phyloP scores from a whole-genome alignment of 2,113 vertebrate species.

The Vimba vimba region DNA sequence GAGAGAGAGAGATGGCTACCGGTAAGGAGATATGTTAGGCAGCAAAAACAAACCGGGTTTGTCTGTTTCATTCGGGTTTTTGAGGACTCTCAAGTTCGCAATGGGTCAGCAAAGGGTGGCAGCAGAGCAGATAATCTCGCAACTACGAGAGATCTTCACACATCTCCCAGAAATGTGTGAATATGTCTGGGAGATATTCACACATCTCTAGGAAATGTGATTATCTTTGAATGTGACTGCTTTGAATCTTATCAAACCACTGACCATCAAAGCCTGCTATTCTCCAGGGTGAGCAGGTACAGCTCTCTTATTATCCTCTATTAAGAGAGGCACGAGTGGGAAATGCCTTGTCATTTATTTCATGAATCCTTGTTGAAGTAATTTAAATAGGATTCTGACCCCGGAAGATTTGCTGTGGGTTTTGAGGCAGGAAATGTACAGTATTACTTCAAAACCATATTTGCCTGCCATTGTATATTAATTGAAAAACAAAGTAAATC shows the following conservation, averaged over 20 bases:
- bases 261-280: constrained; percentile 13
- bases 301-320: neutral
- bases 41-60: constrained; percentile 11
- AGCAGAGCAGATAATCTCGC: constrained; percentile 25
- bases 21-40: neutral
- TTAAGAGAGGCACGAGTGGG: constrained; percentile 2
- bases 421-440: constrained; percentile 7
- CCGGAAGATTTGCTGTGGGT: neutral
- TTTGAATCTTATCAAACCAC: constrained; percentile 37
- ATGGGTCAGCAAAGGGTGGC: constrained; percentile 35
- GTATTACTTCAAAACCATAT: constrained; percentile 37
- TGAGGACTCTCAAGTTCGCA: constrained; percentile 30
- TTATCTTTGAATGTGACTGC: constrained; percentile 43
- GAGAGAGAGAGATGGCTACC: constrained; percentile 8
- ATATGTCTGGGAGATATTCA: constrained; percentile 37
- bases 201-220: constrained; percentile 44
- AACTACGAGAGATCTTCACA: constrained; percentile 41
- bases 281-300: constrained; percentile 8
- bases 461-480: neutral
- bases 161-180: constrained; percentile 41
- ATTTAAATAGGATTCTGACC: constrained; percentile 25
- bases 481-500: constrained; percentile 71
- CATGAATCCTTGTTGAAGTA: constrained; percentile 8
- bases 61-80: constrained; percentile 10
- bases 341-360: constrained; percentile 43